These are phyloP conservation scores for Diachasma alloeum DNA, from an alignment of 1,140 invertebrate genomes.

Conservation along the genomic window DNA sequence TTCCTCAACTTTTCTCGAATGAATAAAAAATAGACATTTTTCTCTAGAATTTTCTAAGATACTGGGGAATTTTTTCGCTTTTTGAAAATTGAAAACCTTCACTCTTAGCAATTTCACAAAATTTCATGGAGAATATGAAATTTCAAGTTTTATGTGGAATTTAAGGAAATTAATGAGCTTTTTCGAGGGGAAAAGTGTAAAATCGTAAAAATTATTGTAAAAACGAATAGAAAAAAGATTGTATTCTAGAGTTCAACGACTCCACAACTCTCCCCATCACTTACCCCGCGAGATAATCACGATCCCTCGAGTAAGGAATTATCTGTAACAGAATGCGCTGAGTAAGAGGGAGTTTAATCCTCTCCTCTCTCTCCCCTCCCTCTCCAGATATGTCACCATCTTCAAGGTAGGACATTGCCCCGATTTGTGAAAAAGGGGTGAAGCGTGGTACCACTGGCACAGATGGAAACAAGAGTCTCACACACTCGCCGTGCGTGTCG, in stretches of 20 bases:
- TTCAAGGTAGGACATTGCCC: slow-evolving; percentile 58
- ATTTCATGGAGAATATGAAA: too few relatives aligned
- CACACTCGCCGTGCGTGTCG: slow-evolving; percentile 34
- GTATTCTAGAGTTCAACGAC: slow-evolving; percentile 17
- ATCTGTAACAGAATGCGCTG: neutral
- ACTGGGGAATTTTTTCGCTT: too few relatives aligned
- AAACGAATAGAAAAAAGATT: neutral
- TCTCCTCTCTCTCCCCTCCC: too few relatives aligned
- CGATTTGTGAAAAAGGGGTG: slow-evolving; percentile 39
- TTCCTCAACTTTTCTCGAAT: too few relatives aligned
- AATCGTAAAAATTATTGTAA: neutral
- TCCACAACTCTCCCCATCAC: slow-evolving; percentile 1
- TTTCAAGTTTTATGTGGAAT: too few relatives aligned
- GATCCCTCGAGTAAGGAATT: neutral
- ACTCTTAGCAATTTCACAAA: too few relatives aligned
- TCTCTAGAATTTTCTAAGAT: too few relatives aligned
- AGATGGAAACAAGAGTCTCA: slow-evolving; percentile 50
- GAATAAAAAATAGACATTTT: too few relatives aligned
- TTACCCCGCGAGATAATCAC: slow-evolving; percentile 23
- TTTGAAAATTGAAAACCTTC: too few relatives aligned
- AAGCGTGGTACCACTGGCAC: slow-evolving; percentile 64
- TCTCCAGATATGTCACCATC: slow-evolving; percentile 1
- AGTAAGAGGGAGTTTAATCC: neutral
- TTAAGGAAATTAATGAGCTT: too few relatives aligned
- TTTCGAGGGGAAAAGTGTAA: too few relatives aligned